A percentile compares a stretch with the other conserved stretches of the same genome.
Conservation (phyloP, 2,888 invertebrate species). For the Pollenia griseotomentosa region DNA sequence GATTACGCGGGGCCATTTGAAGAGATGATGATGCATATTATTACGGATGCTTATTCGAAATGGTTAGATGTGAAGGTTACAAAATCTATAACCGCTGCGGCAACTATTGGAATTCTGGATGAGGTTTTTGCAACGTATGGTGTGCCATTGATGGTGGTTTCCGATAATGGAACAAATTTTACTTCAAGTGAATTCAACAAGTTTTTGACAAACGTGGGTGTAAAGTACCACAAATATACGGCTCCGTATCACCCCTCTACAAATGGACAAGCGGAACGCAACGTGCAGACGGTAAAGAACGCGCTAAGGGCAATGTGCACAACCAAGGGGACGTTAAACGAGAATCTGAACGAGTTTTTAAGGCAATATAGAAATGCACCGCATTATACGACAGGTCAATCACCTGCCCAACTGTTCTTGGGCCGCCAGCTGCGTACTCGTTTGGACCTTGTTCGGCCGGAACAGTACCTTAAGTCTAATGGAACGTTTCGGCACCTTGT, state of each 20-base stretch:
- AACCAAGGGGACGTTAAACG: constrained; percentile 34
- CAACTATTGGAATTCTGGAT: neutral
- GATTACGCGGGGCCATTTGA: constrained; percentile 83
- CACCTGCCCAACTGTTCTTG: constrained; percentile 34
- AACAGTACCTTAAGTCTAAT: too few relatives aligned
- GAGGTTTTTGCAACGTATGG: neutral
- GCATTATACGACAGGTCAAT: constrained; percentile 39
- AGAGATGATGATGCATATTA: constrained; percentile 75
- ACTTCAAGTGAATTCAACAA: too few relatives aligned
- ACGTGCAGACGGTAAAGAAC: constrained; percentile 63
- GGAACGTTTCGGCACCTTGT: too few relatives aligned
- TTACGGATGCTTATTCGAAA: constrained; percentile 82
- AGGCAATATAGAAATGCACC: constrained; percentile 57
- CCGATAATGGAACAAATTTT: too few relatives aligned
- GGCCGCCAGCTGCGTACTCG: neutral
- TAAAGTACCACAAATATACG: constrained; percentile 64
- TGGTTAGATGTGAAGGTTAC: constrained; percentile 80
- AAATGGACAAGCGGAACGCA: constrained; percentile 51
- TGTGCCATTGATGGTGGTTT: too few relatives aligned
- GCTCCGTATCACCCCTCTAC: constrained; percentile 73
- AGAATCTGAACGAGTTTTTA: constrained; percentile 63
- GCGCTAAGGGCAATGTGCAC: constrained; percentile 62
- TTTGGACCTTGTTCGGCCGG: too few relatives aligned
- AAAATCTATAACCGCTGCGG: neutral
- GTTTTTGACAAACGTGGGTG: constrained; percentile 25